phyloP scores from a whole-genome alignment of 2,888 invertebrate genomes.

The Piscicola geometra region DNA sequence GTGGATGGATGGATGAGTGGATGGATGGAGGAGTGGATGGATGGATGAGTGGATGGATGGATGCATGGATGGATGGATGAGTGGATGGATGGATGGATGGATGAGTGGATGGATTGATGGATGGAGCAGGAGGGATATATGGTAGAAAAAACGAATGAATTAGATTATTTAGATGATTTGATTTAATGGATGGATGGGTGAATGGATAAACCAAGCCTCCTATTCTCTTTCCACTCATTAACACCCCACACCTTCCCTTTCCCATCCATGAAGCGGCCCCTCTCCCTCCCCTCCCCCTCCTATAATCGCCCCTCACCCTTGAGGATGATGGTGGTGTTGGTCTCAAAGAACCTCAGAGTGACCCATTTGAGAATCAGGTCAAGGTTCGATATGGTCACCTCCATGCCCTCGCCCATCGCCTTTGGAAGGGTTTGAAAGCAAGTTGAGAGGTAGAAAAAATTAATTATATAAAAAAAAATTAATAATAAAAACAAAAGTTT shows the following conservation, averaged over 20 bases:
- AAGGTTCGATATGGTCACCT: conserved; percentile 78
- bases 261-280: too few species aligned
- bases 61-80: too few species aligned
- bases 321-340: conserved; percentile 91
- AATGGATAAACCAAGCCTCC: not conserved
- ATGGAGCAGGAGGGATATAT: too few species aligned
- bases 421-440: not conserved
- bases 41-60: not conserved
- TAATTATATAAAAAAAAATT: too few species aligned
- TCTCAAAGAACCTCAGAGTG: conserved; percentile 92
- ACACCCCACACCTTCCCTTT: not conserved
- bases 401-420: conserved; percentile 45
- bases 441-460: not conserved
- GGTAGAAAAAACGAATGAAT: too few species aligned
- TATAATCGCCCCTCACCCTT: conserved; percentile 58
- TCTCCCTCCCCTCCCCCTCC: too few species aligned
- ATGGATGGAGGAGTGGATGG: not conserved
- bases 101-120: too few species aligned
- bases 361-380: conserved; percentile 95
- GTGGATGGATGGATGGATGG: too few species aligned
- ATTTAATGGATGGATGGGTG: too few species aligned
- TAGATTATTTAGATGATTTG: too few species aligned
- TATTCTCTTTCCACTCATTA: not conserved
- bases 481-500: too few species aligned
- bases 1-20: not conserved